phyloP scores from a whole-genome alignment of 2,113 vertebrate genomes.

The Burhinus oedicnemus region DNA sequence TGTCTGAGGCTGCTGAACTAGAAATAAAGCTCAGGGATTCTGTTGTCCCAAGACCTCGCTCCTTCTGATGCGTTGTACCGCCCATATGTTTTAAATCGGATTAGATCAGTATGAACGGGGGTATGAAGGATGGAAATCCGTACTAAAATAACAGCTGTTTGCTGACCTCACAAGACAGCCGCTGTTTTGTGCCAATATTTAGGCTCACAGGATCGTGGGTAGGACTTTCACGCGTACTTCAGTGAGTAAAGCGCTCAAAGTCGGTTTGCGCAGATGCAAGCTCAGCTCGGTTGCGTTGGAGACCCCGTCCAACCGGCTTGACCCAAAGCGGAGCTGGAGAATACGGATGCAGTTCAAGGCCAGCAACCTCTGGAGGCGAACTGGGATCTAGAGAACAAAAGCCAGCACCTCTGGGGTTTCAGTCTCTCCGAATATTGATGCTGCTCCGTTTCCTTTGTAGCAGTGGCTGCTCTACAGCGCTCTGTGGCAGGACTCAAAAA shows the following conservation, averaged over 20 bases:
- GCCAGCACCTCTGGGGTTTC: not conserved
- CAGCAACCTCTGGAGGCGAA: not conserved
- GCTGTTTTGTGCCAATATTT: constrained; percentile 36
- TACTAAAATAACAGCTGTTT: not conserved
- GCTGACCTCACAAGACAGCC: not conserved
- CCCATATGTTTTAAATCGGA: not conserved
- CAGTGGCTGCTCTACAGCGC: not conserved
- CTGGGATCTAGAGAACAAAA: not conserved
- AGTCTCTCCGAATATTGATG: not conserved
- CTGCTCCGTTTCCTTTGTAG: not conserved
- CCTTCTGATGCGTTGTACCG: not conserved
- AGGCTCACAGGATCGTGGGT: not conserved
- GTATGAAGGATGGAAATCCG: not conserved
- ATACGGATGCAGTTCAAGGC: not conserved
- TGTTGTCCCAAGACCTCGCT: not conserved
- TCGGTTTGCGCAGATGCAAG: not conserved
- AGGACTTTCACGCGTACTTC: constrained; percentile 9
- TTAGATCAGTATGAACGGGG: not conserved
- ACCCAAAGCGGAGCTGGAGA: not conserved
- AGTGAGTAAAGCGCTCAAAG: not conserved
- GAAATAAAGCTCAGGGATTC: not conserved
- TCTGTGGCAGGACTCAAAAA: not conserved
- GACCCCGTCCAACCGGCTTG: not conserved
- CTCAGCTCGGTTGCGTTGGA: not conserved
- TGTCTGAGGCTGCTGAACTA: not conserved